Base-by-base conservation (phyloP, 2,888 invertebrate species). In the Micoletzkya japonica region DNA sequence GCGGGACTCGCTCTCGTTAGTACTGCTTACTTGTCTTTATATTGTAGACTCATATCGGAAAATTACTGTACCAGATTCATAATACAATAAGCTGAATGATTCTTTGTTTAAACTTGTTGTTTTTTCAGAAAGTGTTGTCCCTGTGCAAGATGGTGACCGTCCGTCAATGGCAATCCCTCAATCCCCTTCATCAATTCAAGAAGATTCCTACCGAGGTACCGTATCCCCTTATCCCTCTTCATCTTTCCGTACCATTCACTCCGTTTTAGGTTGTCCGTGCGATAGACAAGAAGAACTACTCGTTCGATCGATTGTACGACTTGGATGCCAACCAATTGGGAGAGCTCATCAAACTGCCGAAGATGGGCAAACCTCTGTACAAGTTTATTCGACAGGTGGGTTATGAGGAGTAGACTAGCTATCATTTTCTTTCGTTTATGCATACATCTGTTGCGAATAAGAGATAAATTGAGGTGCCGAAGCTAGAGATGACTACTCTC, bases 91-190 rank as follows among this genome's bases (percentile, higher is more conserved):
- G 7, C 24, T 24, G 4, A 52, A 20, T 24, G 4, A 52, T 52
- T n/a, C 6, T 17, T 54, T 7, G 7, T 52, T 6, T 24, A 6
- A 52, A 14, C 24, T 4, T 6, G 52, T 17, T 26, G 4, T 61
- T 4, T 17, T 44, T 67, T 1, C 69, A 97, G 86, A 98, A 97
- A 86, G 92, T 95, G 0, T 87, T 99, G 26, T 91, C 94, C 0
- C 89, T 98, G 6, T 96, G 96, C 87, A 99, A 99, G 87, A 98
- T 98, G 97, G 94, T 98, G 73, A 95, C 97, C 86, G 90, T 94
- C 0, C 89, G 97, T 75, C 84, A 86, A 78, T 99, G 98, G 98
- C 96, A 97, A 87, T 95, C 95, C 0, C 95, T 98, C 95, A 95
- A 95, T 1, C 98, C 98, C 1, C 88, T 98, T 20, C 88, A 98